Base-by-base conservation (phyloP, 2,888 invertebrate species). In the Norana najaformis region DNA sequence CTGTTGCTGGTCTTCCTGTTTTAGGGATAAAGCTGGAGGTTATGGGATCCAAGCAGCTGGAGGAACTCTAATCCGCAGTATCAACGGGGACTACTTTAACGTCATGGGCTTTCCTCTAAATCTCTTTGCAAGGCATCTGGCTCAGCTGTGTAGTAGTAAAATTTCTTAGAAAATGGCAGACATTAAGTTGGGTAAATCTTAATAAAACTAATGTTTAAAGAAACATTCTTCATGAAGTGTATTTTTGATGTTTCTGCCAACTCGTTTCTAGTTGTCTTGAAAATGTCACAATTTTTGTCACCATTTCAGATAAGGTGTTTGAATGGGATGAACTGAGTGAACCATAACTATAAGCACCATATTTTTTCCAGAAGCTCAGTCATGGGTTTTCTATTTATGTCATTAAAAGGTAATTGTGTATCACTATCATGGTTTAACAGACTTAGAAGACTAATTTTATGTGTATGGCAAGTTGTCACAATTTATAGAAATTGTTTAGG, bases 11-110 rank as follows among this genome's bases (percentile, higher is more conserved):
- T 36, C 23, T 38, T 89, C 38, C n/a, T 37, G 23, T 90, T 94
- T 36, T 93, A 95, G 95, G 93, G 95, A 95, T 92, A 95, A 95
- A 95, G 98, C 98, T 14, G 98, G 98, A n/a, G 97, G 96, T 0
- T 98, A 98, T 94, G 98, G 97, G 1, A 97, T 98, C 90, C 97
- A 98, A 95, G 97, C 97, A 0, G 94, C 96, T 1, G 98, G 98
- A 14, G 97, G 97, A 0, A 97, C 97, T n/a, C 95, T 98, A 89
- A 96, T 98, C 85, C 96, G 97, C 93, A 96, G 96, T 92, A 96
- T 98, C 85, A 96, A 97, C 69, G 98, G 96, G 89, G 98, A 98
- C 94, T 98, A 96, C 95, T 98, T 97, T 95, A 98, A 97, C 91
- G 97, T 98, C 0, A 97, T 98, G 94, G 98, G 98, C 0, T 95